Percentiles rank a stretch among this genome's conserved stretches.
These are phyloP conservation scores for Neolamprologus sp. DNA, from an alignment of 2,113 vertebrate species.

Conservation along the genomic window DNA sequence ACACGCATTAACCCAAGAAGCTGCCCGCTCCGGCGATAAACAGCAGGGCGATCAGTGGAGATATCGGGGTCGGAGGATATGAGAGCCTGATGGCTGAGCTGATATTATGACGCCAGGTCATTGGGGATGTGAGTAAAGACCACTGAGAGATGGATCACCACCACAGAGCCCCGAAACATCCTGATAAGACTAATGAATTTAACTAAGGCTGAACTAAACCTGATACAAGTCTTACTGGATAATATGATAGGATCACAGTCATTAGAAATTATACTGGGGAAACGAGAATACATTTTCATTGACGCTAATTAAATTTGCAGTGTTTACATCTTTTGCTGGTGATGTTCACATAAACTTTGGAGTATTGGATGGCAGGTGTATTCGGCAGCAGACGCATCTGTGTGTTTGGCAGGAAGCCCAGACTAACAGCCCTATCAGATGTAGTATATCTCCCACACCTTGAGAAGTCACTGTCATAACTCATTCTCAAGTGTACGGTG, in stretches of 20 bases:
- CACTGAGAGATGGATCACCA: constrained; percentile 17
- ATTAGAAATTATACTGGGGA: neutral
- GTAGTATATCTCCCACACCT: neutral
- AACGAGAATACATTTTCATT: neutral
- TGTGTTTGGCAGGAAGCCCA: constrained; percentile 18
- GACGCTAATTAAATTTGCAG: constrained; percentile 7
- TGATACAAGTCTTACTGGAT: constrained; percentile 22
- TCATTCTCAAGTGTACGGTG: neutral
- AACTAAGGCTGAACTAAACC: neutral
- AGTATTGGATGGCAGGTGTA: neutral
- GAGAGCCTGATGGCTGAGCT: constrained; percentile 32
- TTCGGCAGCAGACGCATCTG: neutral
- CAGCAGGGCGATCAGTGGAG: neutral
- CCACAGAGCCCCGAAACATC: neutral
- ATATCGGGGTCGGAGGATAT: constrained; percentile 42
- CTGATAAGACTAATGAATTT: constrained; percentile 59
- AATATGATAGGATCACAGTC: neutral
- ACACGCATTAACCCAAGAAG: constrained; percentile 56
- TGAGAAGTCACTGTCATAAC: constrained; percentile 5
- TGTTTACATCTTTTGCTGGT: neutral
- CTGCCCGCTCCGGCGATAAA: neutral
- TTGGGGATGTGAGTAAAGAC: constrained; percentile 19
- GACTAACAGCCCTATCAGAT: constrained; percentile 6
- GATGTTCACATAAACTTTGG: neutral
- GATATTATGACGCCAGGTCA: constrained; percentile 29